A percentile compares a stretch with the other conserved stretches of the same genome.
Evolutionary conservation across 2,888 invertebrate genomes (phyloP).

Genomic region (Diplolepis rosae): DNA sequence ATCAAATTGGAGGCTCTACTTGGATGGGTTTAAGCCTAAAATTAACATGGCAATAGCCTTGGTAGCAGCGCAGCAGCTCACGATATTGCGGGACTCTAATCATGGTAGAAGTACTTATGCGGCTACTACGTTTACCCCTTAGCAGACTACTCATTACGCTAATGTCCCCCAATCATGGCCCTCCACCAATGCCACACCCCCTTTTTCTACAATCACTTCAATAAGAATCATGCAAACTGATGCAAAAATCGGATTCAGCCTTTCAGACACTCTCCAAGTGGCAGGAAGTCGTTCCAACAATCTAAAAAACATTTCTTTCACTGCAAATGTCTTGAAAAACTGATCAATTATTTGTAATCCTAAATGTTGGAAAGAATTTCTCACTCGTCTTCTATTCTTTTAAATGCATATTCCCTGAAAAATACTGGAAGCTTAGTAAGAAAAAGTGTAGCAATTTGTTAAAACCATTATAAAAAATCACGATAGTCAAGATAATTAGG

Average conservation of each 20-base stretch:
- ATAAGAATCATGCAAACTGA: conserved; percentile 62
- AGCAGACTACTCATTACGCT: conserved; percentile 66
- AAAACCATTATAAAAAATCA: neutral
- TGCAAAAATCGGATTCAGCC: conserved; percentile 51
- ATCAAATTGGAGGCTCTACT: conserved; percentile 13
- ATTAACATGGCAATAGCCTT: conserved; percentile 51
- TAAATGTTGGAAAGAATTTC: too few relatives aligned
- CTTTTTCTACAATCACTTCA: conserved; percentile 57
- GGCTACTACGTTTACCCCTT: conserved; percentile 69
- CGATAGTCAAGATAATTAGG: neutral
- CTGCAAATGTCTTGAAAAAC: too few relatives aligned
- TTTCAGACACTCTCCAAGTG: conserved; percentile 36
- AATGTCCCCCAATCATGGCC: conserved; percentile 64
- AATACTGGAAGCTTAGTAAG: too few relatives aligned
- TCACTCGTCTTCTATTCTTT: too few relatives aligned
- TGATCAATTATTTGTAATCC: too few relatives aligned
- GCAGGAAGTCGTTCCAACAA: conserved; percentile 43
- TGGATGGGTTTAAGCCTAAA: conserved; percentile 42
- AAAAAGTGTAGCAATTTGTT: neutral
- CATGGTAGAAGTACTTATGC: conserved; percentile 57
- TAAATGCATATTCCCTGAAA: too few relatives aligned
- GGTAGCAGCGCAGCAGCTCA: conserved; percentile 46
- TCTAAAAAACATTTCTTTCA: too few relatives aligned
- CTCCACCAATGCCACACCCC: conserved; percentile 48
- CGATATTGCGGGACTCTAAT: conserved; percentile 64